Conservation (phyloP, 2,888 invertebrate genomes). For the Latrodectus hesperus region DNA sequence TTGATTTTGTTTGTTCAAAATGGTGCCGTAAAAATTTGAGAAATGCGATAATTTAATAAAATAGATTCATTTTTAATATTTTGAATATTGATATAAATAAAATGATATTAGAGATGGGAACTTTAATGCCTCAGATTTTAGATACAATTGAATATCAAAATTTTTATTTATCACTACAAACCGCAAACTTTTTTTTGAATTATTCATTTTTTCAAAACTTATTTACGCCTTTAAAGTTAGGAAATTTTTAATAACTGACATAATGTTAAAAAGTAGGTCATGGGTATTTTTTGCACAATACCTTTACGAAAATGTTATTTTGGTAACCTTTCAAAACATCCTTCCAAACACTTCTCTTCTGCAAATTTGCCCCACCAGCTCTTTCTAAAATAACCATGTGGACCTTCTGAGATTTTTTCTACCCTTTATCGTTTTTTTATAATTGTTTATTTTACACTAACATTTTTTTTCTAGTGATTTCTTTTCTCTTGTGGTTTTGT, state of each 20-base stretch:
- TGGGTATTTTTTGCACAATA: conserved; percentile 66
- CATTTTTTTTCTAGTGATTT: background rate
- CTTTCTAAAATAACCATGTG: conserved; percentile 61
- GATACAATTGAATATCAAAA: too few relatives aligned
- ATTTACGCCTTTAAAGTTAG: conserved; percentile 27
- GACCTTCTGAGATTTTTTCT: conserved; percentile 5
- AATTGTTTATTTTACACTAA: background rate
- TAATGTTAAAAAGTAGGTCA: conserved; percentile 61
- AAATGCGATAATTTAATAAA: too few relatives aligned
- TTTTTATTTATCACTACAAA: too few relatives aligned
- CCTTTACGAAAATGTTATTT: conserved; percentile 63
- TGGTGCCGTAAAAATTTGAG: too few relatives aligned
- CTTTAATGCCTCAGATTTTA: too few relatives aligned
- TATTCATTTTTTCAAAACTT: background rate
- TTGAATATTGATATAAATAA: too few relatives aligned
- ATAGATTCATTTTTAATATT: too few relatives aligned
- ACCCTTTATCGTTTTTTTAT: background rate
- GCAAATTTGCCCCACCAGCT: conserved; percentile 61
- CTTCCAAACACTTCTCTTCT: conserved; percentile 57
- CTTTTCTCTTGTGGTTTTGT: background rate
- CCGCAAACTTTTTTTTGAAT: too few relatives aligned
- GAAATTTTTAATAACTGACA: conserved; percentile 35
- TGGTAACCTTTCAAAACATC: conserved; percentile 61
- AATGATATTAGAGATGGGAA: too few relatives aligned
- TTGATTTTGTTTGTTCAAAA: too few relatives aligned